Evolutionary conservation across 1,140 invertebrate species (phyloP).

Genomic region (Listronotus oregonensis): DNA sequence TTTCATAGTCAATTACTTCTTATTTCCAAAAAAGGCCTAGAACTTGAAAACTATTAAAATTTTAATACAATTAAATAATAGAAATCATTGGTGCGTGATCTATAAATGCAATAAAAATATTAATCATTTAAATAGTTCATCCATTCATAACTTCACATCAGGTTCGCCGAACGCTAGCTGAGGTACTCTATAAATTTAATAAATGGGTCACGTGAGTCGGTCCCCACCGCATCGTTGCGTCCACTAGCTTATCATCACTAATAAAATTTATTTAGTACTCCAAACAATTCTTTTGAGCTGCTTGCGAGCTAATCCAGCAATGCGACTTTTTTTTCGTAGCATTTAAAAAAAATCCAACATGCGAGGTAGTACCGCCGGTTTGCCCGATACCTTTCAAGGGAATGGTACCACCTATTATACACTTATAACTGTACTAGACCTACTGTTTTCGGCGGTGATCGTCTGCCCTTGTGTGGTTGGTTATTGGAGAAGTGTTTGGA

Average conservation of each 20-base stretch:
- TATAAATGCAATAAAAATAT: not conserved
- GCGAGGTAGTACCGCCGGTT: conserved; percentile 65
- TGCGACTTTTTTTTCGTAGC: not conserved
- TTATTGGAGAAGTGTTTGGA: conserved; percentile 87
- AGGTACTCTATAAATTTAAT: conserved; percentile 29
- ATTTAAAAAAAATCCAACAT: conserved; percentile 50
- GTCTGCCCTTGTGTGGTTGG: conserved; percentile 79
- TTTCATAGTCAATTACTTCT: too few species aligned
- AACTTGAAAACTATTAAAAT: not conserved
- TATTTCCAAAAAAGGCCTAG: not conserved
- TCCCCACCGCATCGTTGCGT: not conserved
- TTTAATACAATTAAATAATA: not conserved
- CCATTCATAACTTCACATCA: conserved; percentile 5
- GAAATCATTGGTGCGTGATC: not conserved
- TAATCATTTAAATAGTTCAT: conserved; percentile 10
- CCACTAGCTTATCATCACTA: conserved; percentile 14
- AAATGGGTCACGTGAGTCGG: conserved; percentile 26
- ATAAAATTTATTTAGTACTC: conserved; percentile 32
- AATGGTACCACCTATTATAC: conserved; percentile 62
- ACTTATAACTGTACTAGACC: conserved; percentile 71
- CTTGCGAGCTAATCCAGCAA: conserved; percentile 11
- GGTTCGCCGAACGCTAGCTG: conserved; percentile 22
- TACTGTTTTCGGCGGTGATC: conserved; percentile 70
- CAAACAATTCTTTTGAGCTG: conserved; percentile 23
- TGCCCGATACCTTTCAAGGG: conserved; percentile 59